Base-by-base conservation (phyloP, 2,888 invertebrate species). In the Amblyteles armatorius region DNA sequence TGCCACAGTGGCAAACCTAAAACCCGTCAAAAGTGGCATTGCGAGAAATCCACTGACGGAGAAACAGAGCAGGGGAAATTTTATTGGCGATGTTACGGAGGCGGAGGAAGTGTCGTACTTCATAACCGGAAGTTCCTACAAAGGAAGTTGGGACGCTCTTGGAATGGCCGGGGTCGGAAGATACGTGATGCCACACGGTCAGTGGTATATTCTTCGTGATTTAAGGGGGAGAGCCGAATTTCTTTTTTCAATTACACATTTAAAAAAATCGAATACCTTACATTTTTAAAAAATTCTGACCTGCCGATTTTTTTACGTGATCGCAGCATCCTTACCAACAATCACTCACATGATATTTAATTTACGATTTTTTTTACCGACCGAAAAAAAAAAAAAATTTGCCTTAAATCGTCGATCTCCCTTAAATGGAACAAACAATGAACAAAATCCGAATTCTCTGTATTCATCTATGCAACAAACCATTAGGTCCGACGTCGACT, bases 161-260 rank as follows among this genome's bases (percentile, higher is more conserved):
- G 95, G 95, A 52, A 96, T 96, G 95, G 94, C 95, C 40, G 96
- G 96, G 33, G 92, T 92, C 71, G 96, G 96, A 48, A 93, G 92
- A 60, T 97, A 96, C 91, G 94, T 92, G 0, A 95, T 95, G 91
- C 95, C 95, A 2, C 95, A 96, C 90, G 95, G 96, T 95, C 92
- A 91, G 89, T 90, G 83, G 40, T 3, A 19, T 52, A 40, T 40
- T 40, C 40, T 40, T 40, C 9, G 40, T 11, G 40, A 3, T 40
- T 5, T n/a, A 52, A 16, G n/a, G 5, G 6, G 7, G 16, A n/a
- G 16, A 33, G 63, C 33, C 1, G 6, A 44, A 1, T 44, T 44
- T 13, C 3, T 26, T 11, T 13, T 44, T 13, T 44, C 44, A 6
- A 13, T 13, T 3, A 44, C 13, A 13, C 13, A 13, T 13, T 2